Evolutionary conservation across 2,797 vertebrate species (phyloP), one percentile per base, ranked within the genome.

Genomic region (Eutrigla gurnardus): DNA sequence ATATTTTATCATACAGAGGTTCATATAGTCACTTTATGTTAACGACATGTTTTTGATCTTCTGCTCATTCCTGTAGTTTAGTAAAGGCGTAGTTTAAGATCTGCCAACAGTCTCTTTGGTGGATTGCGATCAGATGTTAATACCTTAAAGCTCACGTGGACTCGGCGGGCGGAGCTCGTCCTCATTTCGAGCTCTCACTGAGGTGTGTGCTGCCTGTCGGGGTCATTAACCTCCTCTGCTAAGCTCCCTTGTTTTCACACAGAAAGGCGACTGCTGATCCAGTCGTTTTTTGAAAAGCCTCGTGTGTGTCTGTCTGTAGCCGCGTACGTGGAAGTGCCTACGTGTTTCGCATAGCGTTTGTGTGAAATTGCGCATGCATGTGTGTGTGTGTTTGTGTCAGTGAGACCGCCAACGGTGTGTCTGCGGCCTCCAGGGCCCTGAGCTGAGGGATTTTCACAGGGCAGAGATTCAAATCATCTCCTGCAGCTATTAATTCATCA

Each of bases 221-320:
- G 86, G 86, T 84, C 90, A 82, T 86, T 86, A 81, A 70, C 85
- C 87, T 87, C 68, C 82, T 83, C 77, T 73, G 46, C 81, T 86
- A 73, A 91, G 89, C 92, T 86, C 83, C 80, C 80, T 86, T 92
- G 88, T 92, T 92, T 87, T 88, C 86, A 83, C 77, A 75, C 78
- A 84, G 81, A 93, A 92, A 89, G 70, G 72, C 85, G 83, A 89
- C 88, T 93, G 93, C 93, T 94, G 94, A 94, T 88, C 78, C 82
- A 65, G 86, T 82, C 81, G 72, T 88, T 93, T 93, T 94, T 81
- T 81, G 65, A 81, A 92, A 90, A 92, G 85, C 82, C 65, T 75
- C 76, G 77, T 86, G 77, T 25, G 25, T 25, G 25, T 25, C 25
- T 25, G 7, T 18, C 13, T n/a, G n/a, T 43, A 45, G 60, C 68